These are phyloP conservation scores for Mastacembelus armatus DNA, from an alignment of 2,797 vertebrate genomes.

Conservation along the genomic window DNA sequence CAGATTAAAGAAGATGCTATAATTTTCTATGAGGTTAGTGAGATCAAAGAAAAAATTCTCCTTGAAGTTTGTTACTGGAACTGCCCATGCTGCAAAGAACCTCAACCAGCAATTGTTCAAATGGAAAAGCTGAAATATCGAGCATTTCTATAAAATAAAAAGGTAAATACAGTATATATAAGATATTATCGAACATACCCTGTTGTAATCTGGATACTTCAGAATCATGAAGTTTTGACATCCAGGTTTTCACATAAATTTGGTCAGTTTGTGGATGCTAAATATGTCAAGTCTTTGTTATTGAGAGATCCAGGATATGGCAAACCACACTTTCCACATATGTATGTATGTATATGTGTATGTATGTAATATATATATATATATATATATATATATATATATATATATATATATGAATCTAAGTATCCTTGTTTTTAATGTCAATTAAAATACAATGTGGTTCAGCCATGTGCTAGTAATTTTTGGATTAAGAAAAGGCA, in stretches of 20 bases:
- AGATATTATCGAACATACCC: constrained; percentile 15
- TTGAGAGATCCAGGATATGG: too few species aligned
- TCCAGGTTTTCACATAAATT: background rate
- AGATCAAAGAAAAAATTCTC: constrained; percentile 91
- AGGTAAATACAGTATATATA: constrained; percentile 45
- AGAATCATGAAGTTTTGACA: background rate
- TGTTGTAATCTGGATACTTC: background rate
- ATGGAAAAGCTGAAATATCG: constrained; percentile 71
- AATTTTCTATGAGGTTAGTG: constrained; percentile 88
- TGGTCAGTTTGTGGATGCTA: background rate
- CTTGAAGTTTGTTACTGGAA: constrained; percentile 88
- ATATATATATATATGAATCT: too few species aligned
- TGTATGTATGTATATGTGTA: constrained; percentile 2
- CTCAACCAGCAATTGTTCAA: constrained; percentile 83
- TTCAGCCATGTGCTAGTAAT: background rate
- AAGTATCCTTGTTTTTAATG: background rate
- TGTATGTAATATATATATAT: background rate
- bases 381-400: too few species aligned
- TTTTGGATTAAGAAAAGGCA: constrained; percentile 6
- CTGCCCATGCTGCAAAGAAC: constrained; percentile 81
- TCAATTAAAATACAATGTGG: background rate
- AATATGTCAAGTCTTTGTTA: background rate
- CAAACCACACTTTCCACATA: too few species aligned
- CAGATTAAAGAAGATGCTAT: constrained; percentile 91
- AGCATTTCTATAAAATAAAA: constrained; percentile 69